phyloP scores from a whole-genome alignment of 2,797 vertebrate genomes.

The Amniataba percoides region DNA sequence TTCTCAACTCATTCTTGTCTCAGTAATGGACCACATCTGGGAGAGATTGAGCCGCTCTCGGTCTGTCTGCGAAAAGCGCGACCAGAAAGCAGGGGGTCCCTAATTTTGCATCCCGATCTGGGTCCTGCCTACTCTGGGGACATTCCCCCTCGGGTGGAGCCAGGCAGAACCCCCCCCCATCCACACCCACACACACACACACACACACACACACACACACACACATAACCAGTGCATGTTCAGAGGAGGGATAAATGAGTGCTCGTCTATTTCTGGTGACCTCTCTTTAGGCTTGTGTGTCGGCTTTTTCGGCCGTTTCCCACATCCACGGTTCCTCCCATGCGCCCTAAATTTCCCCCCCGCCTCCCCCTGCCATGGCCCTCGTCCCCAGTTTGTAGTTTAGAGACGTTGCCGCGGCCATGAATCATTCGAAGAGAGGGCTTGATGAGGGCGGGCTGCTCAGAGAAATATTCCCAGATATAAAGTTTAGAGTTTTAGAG shows the following conservation, averaged over 20 bases:
- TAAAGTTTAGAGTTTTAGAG: constrained; percentile 10
- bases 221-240: constrained; percentile 22
- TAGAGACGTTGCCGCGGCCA: constrained; percentile 4
- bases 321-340: constrained; percentile 35
- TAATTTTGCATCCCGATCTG: constrained; percentile 24
- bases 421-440: constrained; percentile 38
- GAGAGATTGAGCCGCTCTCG: constrained; percentile 76
- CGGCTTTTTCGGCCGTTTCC: constrained; percentile 16
- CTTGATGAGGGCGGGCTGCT: constrained; percentile 16
- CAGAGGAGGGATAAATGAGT: constrained; percentile 35
- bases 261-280: constrained; percentile 62
- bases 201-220: constrained; percentile 14
- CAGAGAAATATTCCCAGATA: constrained; percentile 17
- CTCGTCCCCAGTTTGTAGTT: constrained; percentile 38
- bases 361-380: neutral
- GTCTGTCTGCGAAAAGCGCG: constrained; percentile 43
- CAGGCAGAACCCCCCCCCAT: constrained; percentile 19
- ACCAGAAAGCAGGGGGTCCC: constrained; percentile 36
- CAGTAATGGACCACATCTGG: constrained; percentile 85
- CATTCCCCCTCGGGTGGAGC: constrained; percentile 5
- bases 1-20: constrained; percentile 70
- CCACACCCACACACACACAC: constrained; percentile 18
- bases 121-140: constrained; percentile 32
- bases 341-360: constrained; percentile 37
- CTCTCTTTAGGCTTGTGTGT: constrained; percentile 47